Conservation (phyloP, 1,140 invertebrate genomes). For the Plectus sambesii region DNA sequence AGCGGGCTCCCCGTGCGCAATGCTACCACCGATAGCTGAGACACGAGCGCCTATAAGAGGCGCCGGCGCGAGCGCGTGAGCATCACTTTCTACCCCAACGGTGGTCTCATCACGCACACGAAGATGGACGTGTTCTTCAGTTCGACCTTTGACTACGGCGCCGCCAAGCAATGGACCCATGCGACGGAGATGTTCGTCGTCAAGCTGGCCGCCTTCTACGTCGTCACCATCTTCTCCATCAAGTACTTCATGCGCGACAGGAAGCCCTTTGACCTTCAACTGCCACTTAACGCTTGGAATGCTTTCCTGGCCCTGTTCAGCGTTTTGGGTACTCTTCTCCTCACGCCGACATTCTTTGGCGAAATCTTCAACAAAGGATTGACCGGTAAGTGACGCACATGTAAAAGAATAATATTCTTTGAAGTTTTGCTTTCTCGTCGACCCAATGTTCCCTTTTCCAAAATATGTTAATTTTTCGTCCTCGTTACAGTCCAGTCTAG, state of each 20-base stretch:
- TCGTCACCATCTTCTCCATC: constrained; percentile 79
- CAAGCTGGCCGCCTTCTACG: constrained; percentile 59
- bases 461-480: constrained; percentile 63
- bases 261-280: constrained; percentile 69
- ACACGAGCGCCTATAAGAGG: no score
- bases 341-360: constrained; percentile 26
- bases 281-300: constrained; percentile 77
- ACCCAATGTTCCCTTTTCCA: no score
- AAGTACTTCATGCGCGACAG: constrained; percentile 79
- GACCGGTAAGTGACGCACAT: constrained; percentile 6
- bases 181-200: constrained; percentile 17
- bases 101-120: constrained; percentile 2
- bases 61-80: no score
- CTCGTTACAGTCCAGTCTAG: constrained; percentile 66
- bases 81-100: no score
- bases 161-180: constrained; percentile 16
- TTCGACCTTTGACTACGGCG: constrained; percentile 19
- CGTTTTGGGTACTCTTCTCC: constrained; percentile 54
- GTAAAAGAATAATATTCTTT: constrained; percentile 18
- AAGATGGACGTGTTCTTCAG: constrained; percentile 16
- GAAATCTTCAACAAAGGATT: constrained; percentile 51
- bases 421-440: constrained; percentile 13
- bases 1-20: no score
- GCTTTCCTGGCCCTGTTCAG: constrained; percentile 74
- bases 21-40: no score